A percentile compares a stretch with the other conserved stretches of the same genome.
These are phyloP conservation scores for Torymus texanus DNA, from an alignment of 2,888 invertebrate genomes.

Conservation along the genomic window DNA sequence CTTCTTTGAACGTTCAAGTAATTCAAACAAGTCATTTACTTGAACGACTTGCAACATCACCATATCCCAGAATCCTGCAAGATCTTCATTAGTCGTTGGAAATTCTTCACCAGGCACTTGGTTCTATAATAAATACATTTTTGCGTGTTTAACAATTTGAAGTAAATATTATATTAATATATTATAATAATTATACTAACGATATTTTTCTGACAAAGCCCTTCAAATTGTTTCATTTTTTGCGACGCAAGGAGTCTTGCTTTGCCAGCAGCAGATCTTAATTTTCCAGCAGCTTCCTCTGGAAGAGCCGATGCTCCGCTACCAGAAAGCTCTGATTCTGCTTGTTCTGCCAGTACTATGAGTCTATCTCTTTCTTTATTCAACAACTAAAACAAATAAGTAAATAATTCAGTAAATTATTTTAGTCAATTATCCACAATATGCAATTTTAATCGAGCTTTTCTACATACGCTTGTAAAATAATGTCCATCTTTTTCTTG, in stretches of 20 bases:
- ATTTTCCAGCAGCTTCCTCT: constrained; percentile 88
- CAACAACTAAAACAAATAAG: constrained; percentile 76
- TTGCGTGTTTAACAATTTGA: background rate
- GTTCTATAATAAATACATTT: constrained; percentile 73
- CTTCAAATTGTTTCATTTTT: constrained; percentile 97
- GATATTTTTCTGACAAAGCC: constrained; percentile 82
- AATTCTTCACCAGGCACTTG: constrained; percentile 86
- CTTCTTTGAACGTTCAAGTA: constrained; percentile 80
- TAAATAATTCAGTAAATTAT: background rate
- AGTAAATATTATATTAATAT: background rate
- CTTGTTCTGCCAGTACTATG: constrained; percentile 82
- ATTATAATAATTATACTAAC: constrained; percentile 73
- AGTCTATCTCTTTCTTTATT: constrained; percentile 85
- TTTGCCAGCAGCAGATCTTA: constrained; percentile 93
- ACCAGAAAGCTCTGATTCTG: constrained; percentile 82
- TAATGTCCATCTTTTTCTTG: constrained; percentile 85
- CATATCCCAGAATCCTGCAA: constrained; percentile 99
- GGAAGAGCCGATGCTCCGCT: constrained; percentile 76
- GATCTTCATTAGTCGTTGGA: constrained; percentile 91
- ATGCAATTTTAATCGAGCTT: constrained; percentile 13
- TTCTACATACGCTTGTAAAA: constrained; percentile 79
- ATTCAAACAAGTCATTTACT: constrained; percentile 86
- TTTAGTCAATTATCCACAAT: background rate
- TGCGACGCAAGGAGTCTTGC: constrained; percentile 91
- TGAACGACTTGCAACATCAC: constrained; percentile 93